Conservation (phyloP, 1,140 invertebrate species). For the Agraylea sexmaculata region DNA sequence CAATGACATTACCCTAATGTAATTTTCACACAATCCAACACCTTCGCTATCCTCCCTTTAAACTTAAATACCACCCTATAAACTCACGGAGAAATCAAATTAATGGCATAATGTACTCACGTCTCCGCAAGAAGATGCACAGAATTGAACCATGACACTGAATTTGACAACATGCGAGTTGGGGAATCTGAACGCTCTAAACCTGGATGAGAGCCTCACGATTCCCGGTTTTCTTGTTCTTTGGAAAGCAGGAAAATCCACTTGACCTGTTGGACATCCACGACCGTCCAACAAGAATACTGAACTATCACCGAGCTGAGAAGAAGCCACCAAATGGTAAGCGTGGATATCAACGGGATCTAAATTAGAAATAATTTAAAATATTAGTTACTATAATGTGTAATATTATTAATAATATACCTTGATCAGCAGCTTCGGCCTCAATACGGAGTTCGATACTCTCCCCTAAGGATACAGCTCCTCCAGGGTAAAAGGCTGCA, state of each 20-base stretch:
- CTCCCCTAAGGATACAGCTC: constrained; percentile 32
- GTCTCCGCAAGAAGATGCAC: constrained; percentile 44
- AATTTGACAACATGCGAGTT: constrained; percentile 55
- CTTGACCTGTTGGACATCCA: constrained; percentile 50
- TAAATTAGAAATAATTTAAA: constrained; percentile 9
- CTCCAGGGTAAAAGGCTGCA: constrained; percentile 11
- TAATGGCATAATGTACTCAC: constrained; percentile 39
- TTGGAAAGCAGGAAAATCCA: constrained; percentile 37
- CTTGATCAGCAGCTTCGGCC: constrained; percentile 18
- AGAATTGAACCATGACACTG: constrained; percentile 56
- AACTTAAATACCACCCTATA: no score
- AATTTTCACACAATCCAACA: neutral
- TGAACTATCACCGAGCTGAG: constrained; percentile 36
- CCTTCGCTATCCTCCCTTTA: no score
- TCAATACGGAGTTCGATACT: constrained; percentile 35
- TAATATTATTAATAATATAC: constrained; percentile 7
- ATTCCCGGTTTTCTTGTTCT: constrained; percentile 27
- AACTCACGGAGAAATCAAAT: no score
- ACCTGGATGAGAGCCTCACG: constrained; percentile 38
- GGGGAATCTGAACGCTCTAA: constrained; percentile 60
- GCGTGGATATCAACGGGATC: constrained; percentile 35
- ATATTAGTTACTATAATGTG: constrained; percentile 7
- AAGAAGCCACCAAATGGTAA: constrained; percentile 41
- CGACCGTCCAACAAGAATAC: constrained; percentile 45
- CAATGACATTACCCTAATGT: constrained; percentile 17